Base-by-base conservation (phyloP, 2,888 invertebrate species). In the Torymus auratus region DNA sequence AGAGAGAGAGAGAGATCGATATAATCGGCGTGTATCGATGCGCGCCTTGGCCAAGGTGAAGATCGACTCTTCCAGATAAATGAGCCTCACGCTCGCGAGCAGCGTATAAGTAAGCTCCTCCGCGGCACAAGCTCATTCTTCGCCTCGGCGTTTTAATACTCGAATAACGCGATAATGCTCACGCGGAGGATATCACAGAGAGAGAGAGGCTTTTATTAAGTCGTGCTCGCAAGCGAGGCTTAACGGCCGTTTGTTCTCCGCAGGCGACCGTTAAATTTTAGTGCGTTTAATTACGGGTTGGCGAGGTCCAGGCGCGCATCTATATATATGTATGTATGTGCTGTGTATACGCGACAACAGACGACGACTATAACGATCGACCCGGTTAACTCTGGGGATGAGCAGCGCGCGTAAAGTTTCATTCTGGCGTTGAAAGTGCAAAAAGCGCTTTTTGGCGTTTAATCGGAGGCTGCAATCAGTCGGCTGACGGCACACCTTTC, bases 201-300 rank as follows among this genome's bases (percentile, higher is more conserved):
- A n/a, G 55, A 23, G 81, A 78, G 23, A 64, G 83, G 83, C 83
- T 71, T 87, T 86, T 84, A 86, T 87, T 85, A 86, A 87, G 84
- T 85, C 83, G 84, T 84, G 83, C 41, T 41, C 41, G 41, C 41
- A 7, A 5, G 41, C 84, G 72, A 20, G 53, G 68, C 55, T 76
- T 70, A 78, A 72, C 74, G 82, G 84, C 85, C 84, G 83, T 83
- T 83, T 78, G 82, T 84, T 84, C 83, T 65, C 65, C 77, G 79
- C 82, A 83, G 78, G 74, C 79, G 83, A 82, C 85, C 80, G 83
- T 88, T 87, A 85, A 87, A 86, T 85, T 88, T 87, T 87, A 87
- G 85, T 86, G 84, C 86, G 84, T 86, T 87, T 88, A 88, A 88
- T 87, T 88, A 86, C 82, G 84, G 85, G 85, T 83, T 83, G 80